Evolutionary conservation across 2,113 vertebrate species (phyloP).

Genomic region (Galemys pyrenaicus): DNA sequence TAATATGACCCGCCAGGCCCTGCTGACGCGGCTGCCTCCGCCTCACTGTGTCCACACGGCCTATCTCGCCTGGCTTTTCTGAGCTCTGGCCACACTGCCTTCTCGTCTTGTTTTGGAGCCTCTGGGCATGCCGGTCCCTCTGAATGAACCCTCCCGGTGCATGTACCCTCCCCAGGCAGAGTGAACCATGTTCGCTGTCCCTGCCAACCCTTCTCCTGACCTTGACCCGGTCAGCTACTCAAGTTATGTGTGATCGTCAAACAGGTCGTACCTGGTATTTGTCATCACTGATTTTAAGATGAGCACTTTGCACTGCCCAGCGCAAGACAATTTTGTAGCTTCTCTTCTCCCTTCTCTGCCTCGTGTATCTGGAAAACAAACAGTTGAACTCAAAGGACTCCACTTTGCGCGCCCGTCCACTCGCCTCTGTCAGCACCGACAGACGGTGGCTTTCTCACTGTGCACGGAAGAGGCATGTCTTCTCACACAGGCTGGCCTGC

Average conservation of each 20-base stretch:
- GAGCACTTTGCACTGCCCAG: neutral
- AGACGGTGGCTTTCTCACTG: neutral
- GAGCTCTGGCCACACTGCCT: neutral
- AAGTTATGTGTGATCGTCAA: neutral
- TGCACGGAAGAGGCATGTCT: neutral
- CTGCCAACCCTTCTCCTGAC: neutral
- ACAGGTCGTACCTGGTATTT: neutral
- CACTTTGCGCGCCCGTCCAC: no score
- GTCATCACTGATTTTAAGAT: neutral
- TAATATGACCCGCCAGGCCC: neutral
- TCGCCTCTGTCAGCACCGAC: neutral
- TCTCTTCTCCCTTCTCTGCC: neutral
- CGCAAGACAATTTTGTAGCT: neutral
- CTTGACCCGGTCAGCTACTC: neutral
- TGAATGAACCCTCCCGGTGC: accelerated
- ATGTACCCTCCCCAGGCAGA: neutral
- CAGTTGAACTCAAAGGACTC: neutral
- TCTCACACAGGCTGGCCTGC: neutral
- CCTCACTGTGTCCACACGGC: no score
- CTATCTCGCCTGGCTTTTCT: neutral
- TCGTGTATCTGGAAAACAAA: neutral
- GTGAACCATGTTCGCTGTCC: neutral
- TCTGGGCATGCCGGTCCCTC: neutral
- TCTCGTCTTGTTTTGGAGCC: neutral
- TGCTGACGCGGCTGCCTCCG: neutral